These are phyloP conservation scores for Pongo pygmaeus DNA, from an alignment of 2,113 vertebrate species.

Conservation along the genomic window DNA sequence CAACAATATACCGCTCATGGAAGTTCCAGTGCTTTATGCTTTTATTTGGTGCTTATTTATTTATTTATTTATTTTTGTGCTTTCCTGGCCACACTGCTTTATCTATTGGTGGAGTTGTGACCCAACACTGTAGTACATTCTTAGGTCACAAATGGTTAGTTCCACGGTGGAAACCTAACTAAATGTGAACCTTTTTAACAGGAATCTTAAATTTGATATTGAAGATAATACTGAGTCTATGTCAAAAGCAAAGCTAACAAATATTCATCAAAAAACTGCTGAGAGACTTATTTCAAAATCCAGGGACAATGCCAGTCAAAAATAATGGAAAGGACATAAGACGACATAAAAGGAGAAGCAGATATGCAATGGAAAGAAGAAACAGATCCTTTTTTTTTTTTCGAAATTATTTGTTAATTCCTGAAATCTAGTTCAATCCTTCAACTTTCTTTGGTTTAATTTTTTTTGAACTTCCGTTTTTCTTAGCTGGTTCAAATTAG, in stretches of 20 bases:
- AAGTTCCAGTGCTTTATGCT: neutral
- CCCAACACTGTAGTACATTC: accelerated
- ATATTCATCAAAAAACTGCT: neutral
- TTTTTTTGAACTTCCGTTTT: neutral
- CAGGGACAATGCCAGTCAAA: neutral
- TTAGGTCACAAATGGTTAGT: neutral
- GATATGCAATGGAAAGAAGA: neutral
- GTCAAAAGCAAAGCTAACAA: neutral
- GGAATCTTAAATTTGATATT: neutral
- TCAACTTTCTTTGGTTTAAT: neutral
- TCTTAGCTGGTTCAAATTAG: neutral
- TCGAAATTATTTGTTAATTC: neutral
- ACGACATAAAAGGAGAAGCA: neutral
- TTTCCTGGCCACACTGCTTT: neutral
- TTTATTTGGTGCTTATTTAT: too few species aligned
- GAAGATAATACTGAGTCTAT: neutral
- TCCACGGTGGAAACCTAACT: neutral
- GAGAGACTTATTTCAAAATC: neutral
- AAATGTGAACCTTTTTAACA: neutral
- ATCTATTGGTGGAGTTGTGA: neutral
- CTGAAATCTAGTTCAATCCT: neutral
- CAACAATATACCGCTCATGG: neutral
- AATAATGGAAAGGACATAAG: neutral
- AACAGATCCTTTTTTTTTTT: neutral
- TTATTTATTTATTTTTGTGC: neutral